Evolutionary conservation across 2,888 invertebrate species (phyloP).

Genomic region (Heliothis peltigera): DNA sequence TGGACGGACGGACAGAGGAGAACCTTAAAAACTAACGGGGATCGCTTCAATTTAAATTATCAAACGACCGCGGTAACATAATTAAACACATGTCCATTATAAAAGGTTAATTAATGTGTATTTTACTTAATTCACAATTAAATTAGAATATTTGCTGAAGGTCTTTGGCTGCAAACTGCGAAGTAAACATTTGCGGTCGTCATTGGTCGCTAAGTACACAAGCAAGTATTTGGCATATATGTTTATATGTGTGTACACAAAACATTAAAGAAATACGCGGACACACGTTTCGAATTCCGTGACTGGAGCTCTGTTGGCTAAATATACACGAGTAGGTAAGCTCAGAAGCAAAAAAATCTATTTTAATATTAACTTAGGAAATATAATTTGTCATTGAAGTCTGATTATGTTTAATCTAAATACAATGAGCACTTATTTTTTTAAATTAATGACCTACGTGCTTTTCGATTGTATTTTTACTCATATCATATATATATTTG

Average conservation of each 20-base stretch:
- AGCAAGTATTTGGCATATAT: neutral
- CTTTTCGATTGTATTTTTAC: too few species aligned
- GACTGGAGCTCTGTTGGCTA: conserved; percentile 1
- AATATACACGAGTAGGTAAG: neutral
- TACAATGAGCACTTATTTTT: too few species aligned
- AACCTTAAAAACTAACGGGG: too few species aligned
- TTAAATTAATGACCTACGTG: too few species aligned
- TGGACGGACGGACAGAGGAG: too few species aligned
- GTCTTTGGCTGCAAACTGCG: neutral
- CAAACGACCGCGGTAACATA: neutral
- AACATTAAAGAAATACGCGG: conserved; percentile 18
- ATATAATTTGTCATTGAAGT: too few species aligned
- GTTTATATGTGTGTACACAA: conserved; percentile 3
- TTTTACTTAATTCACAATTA: conserved; percentile 17
- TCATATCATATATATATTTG: too few species aligned
- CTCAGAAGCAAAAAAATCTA: neutral
- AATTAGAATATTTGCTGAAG: conserved; percentile 36
- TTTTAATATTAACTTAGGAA: neutral
- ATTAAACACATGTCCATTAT: neutral
- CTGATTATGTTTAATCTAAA: too few species aligned
- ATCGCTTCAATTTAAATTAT: neutral
- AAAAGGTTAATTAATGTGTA: conserved; percentile 3
- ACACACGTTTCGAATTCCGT: conserved; percentile 15
- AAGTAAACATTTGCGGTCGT: conserved; percentile 9
- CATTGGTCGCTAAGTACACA: conserved; percentile 8